phyloP scores from a whole-genome alignment of 2,888 invertebrate species.

The Zele albiditarsus region DNA sequence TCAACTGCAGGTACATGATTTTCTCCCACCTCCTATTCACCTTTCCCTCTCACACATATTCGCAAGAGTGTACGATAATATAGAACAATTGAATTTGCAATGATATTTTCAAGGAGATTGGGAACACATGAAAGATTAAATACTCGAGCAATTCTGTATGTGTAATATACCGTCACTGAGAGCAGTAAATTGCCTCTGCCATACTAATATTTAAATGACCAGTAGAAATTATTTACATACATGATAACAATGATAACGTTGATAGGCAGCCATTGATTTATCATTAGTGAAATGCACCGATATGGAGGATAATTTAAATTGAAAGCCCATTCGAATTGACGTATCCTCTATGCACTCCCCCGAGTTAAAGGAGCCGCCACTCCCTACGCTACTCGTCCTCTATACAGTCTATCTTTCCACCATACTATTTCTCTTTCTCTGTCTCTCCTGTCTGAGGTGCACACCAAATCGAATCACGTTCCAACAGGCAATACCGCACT shows the following conservation, averaged over 20 bases:
- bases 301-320: constrained; percentile 45
- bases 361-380: constrained; percentile 27
- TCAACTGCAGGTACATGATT: neutral
- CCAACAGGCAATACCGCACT: constrained; percentile 37
- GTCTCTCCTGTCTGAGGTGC: constrained; percentile 26
- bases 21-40: constrained; percentile 29
- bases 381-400: neutral
- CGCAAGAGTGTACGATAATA: constrained; percentile 47
- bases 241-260: too few species aligned
- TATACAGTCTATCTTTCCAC: neutral
- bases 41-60: constrained; percentile 51
- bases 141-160: constrained; percentile 33
- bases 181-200: too few species aligned
- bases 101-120: neutral
- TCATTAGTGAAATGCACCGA: constrained; percentile 36
- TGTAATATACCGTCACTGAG: too few species aligned
- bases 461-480: constrained; percentile 43
- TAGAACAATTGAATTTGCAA: too few species aligned
- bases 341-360: constrained; percentile 31
- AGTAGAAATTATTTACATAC: too few species aligned
- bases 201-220: too few species aligned
- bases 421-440: neutral
- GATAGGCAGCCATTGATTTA: constrained; percentile 32
- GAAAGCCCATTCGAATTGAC: constrained; percentile 43
- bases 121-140: constrained; percentile 21